Base-by-base conservation (phyloP, 2,888 invertebrate species). In the Encarsia formosa region DNA sequence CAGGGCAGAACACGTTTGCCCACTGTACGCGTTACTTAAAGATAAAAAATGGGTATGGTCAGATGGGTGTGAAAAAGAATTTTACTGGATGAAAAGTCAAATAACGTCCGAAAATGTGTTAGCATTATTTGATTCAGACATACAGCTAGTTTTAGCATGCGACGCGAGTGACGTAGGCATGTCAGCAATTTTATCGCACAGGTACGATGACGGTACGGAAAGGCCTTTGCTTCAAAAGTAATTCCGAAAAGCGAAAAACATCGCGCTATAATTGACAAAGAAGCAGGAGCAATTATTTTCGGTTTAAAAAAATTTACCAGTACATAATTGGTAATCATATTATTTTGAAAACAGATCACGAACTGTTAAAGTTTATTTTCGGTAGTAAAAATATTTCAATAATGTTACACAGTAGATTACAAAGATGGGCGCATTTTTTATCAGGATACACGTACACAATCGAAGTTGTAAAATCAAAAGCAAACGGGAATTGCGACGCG, bases 1-100 rank as follows among this genome's bases (percentile, higher is more conserved):
- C 45, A 48, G 64, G 38, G 63, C 65, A 19, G 54, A 59, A 5
- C 50, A 66, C 18, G 15, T 67, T 11, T 58, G 62, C 44, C 67
- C 65, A 8, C 35, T 69, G 20, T 60, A 66, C 45, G 58, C 62
- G 16, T 43, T 67, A 19, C 49, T 57, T 15, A 59, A 64, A n/a
- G 34, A 60, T 5, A 55, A 54, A 9, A 40, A 55, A 34, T 70
- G 65, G 40, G 20, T 34, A 2, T 51, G 46, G 46, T 41, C 26
- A 1, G 13, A 39, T 5, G 22, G 35, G 15, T 52, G 52, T 22
- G n/a, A 35, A 29, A 34, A 26, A 41, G 52, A n/a, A 1, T 52
- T 35, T 20, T 19, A 41, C 4, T 45, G 46, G 32, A 15, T 41
- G 8, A 52, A 52, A 40, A 41, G 13, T 3, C 19, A 52, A 16